Percentiles rank a stretch among this genome's conserved stretches.
phyloP scores from a whole-genome alignment of 37 sponge, comb jelly and placozoan genomes.

The Diacarnus erythraeanus region DNA sequence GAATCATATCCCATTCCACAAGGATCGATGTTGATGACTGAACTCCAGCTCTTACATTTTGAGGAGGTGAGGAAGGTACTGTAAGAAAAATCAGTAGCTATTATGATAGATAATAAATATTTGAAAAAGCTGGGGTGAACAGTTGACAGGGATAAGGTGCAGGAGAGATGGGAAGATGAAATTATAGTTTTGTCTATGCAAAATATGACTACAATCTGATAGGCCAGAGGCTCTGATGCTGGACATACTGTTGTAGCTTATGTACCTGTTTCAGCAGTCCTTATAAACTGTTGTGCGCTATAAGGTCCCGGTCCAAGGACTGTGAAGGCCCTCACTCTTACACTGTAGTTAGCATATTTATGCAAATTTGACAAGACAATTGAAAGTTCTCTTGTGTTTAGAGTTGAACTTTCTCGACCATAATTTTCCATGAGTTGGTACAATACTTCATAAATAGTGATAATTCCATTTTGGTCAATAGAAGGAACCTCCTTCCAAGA shows the following conservation, averaged over 20 bases:
- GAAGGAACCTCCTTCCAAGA: constrained; percentile 5
- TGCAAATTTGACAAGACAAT: constrained; percentile 4
- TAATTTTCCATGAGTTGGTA: not conserved
- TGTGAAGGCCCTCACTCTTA: constrained; percentile 21
- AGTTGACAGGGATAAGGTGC: too few species aligned
- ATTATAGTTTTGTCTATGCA: too few species aligned
- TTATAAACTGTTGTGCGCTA: not conserved
- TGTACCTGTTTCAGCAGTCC: not conserved
- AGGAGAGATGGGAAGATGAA: too few species aligned
- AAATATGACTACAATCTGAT: too few species aligned
- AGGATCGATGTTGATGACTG: constrained; percentile 17
- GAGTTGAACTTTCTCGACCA: not conserved
- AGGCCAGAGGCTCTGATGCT: too few species aligned
- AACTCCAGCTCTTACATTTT: not conserved
- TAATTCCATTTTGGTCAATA: constrained; percentile 34
- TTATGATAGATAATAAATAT: not conserved
- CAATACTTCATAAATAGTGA: constrained; percentile 15
- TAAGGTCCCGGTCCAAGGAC: constrained; percentile 21
- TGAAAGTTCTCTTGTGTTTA: not conserved
- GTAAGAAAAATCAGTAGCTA: not conserved
- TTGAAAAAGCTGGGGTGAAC: too few species aligned
- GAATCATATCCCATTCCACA: constrained; percentile 6
- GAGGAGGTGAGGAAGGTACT: constrained; percentile 2
- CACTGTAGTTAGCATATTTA: constrained; percentile 15
- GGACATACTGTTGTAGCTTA: not conserved